These are phyloP conservation scores for Coremacera marginata DNA, from an alignment of 2,888 invertebrate genomes.

Conservation along the genomic window DNA sequence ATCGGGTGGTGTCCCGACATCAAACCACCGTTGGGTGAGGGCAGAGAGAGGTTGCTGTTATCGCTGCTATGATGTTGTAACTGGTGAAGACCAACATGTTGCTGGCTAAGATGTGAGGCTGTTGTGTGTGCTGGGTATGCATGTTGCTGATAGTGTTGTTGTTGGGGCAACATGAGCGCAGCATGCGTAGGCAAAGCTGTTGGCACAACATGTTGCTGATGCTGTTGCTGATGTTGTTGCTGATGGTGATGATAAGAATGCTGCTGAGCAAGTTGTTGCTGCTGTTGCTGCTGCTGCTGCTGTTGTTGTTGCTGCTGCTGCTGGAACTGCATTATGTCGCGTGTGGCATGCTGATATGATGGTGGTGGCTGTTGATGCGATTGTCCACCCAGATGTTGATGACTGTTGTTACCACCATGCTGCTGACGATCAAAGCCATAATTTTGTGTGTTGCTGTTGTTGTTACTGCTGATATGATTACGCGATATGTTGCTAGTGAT, in stretches of 20 bases:
- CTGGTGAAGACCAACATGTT: constrained; percentile 50
- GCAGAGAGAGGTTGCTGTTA: constrained; percentile 83
- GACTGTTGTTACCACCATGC: constrained; percentile 72
- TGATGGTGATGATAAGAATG: constrained; percentile 57
- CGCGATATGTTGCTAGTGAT: constrained; percentile 69
- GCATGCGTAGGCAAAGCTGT: constrained; percentile 39
- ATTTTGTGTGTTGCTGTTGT: constrained; percentile 58
- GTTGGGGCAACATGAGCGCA: constrained; percentile 61
- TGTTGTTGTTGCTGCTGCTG: constrained; percentile 76
- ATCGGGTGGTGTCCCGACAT: constrained; percentile 58
- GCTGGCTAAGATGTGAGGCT: constrained; percentile 50
- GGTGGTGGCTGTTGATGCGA: constrained; percentile 61
- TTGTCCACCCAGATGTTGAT: constrained; percentile 44
- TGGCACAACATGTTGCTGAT: constrained; percentile 42
- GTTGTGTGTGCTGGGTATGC: constrained; percentile 64
- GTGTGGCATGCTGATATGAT: constrained; percentile 63
- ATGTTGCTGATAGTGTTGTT: constrained; percentile 58
- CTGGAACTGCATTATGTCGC: constrained; percentile 59
- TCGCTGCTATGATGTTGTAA: constrained; percentile 57
- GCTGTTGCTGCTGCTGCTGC: constrained; percentile 69
- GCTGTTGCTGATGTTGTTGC: constrained; percentile 62
- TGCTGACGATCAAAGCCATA: constrained; percentile 62
- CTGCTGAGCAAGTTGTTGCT: constrained; percentile 67
- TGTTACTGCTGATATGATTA: constrained; percentile 66
- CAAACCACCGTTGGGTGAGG: constrained; percentile 75